Evolutionary conservation across 2,113 vertebrate genomes (phyloP).

Genomic region (Hippocampus barbouri): DNA sequence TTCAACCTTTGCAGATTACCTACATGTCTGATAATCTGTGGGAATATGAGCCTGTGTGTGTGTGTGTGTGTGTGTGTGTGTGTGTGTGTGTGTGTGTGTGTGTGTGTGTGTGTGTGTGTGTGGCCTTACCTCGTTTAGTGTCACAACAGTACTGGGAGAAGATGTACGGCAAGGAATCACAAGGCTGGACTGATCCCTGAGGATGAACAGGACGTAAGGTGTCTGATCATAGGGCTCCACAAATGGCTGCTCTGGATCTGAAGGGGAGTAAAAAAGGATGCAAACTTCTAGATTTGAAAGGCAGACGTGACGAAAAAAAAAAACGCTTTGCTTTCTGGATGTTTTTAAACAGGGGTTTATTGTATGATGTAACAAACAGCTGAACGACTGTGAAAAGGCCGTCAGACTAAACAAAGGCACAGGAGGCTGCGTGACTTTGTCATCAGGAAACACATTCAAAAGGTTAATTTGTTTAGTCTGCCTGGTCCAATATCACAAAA

Average conservation of each 20-base stretch:
- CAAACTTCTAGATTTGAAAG: neutral
- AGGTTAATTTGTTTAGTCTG: conserved; percentile 7
- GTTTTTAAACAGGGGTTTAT: conserved; percentile 24
- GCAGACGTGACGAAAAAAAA: conserved; percentile 7
- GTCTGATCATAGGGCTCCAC: conserved; percentile 33
- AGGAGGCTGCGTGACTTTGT: conserved; percentile 14
- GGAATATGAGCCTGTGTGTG: too few relatives aligned
- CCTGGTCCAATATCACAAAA: neutral
- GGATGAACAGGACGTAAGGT: conserved; percentile 36
- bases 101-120: neutral
- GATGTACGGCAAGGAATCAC: conserved; percentile 81
- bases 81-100: neutral
- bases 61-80: too few relatives aligned
- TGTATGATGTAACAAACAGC: conserved; percentile 54
- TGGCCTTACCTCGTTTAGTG: conserved; percentile 72
- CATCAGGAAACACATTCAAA: conserved; percentile 18
- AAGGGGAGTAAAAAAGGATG: conserved; percentile 10
- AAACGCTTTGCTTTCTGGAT: conserved; percentile 20
- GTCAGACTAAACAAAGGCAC: conserved; percentile 50
- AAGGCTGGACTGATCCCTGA: conserved; percentile 47
- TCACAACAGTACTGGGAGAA: conserved; percentile 71
- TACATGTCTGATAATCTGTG: too few relatives aligned
- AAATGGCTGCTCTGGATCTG: conserved; percentile 79
- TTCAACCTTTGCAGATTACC: too few relatives aligned
- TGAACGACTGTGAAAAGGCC: conserved; percentile 35